Evolutionary conservation across 2,797 vertebrate species (phyloP).

Genomic region (Coreius guichenoti): DNA sequence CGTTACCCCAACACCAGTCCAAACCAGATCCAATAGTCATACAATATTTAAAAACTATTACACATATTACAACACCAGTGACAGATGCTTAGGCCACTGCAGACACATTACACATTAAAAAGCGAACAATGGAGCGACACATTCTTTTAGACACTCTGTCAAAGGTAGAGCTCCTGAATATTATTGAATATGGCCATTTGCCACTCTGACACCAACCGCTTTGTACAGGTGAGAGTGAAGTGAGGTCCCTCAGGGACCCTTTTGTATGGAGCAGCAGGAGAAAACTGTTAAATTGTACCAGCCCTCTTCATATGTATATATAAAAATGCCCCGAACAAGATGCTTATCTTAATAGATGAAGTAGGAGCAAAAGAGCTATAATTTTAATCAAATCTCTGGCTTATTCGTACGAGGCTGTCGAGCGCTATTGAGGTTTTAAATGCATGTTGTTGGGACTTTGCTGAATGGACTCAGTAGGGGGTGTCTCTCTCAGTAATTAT

Average conservation of each 20-base stretch:
- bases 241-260: constrained; percentile 66
- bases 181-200: constrained; percentile 53
- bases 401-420: constrained; percentile 82
- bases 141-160: constrained; percentile 49
- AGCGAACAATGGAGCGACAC: constrained; percentile 55
- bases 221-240: constrained; percentile 69
- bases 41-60: not conserved
- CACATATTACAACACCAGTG: not conserved
- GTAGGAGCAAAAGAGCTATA: constrained; percentile 93
- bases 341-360: constrained; percentile 93
- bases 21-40: not conserved
- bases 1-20: too few species aligned
- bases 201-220: constrained; percentile 58
- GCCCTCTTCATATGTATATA: constrained; percentile 71
- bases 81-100: not conserved
- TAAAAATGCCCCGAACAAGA: constrained; percentile 85
- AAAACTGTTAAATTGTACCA: constrained; percentile 74
- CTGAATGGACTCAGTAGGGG: constrained; percentile 87
- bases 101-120: constrained; percentile 42
- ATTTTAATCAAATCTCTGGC: constrained; percentile 96
- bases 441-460: constrained; percentile 87
- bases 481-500: constrained; percentile 89
- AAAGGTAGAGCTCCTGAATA: constrained; percentile 33
- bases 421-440: constrained; percentile 92
- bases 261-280: constrained; percentile 75